Evolutionary conservation across 37 sponge, comb jelly and placozoan species (phyloP), one percentile per base, ranked within the genome.

Genomic region (Halisarca cf. caerulea): DNA sequence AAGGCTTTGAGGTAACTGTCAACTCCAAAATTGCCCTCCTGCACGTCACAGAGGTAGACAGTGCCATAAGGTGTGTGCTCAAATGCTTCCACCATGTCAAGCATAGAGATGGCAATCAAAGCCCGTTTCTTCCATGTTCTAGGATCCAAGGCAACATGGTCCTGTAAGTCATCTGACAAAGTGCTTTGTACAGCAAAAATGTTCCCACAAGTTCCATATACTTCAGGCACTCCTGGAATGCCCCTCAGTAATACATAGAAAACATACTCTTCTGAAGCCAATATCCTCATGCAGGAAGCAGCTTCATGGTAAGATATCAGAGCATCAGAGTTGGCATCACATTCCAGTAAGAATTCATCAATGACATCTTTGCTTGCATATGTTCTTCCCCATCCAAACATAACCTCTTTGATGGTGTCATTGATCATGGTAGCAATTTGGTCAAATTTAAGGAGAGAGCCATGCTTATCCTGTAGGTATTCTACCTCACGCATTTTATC

Each of bases 11-110:
- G 33, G 21, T 34, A 44, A 0, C 85, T 83, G 33, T 84, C 75
- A 7, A 88, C 71, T 41, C 92, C 92, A 82, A 88, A 92, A 78
- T 92, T 92, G 11, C 68, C 9, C 30, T 88, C 88, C 43, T 92
- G 82, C 2, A 88, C 66, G 68, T 92, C 92, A 85, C 92, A 92
- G 7, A 92, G 62, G 75, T 84, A 85, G 3, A 88, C 25, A 0
- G 86, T 92, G 18, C 88, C 92, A 70, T 83, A 88, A 0, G 78
- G 79, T 17, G 89, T 92, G 30, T 68, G 3, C 24, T 92, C 92
- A 32, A 92, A 33, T 0, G 68, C 30, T 17, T 68, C 66, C 24
- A 88, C 62, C 89, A 92, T 86, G 4, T 92, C 88, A 69, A 92
- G 18, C 39, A 92, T 61, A 11, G 86, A 73, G 9, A 92, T 20